These are phyloP conservation scores for Rapana venosa DNA, from an alignment of 2,888 invertebrate genomes.

Conservation along the genomic window DNA sequence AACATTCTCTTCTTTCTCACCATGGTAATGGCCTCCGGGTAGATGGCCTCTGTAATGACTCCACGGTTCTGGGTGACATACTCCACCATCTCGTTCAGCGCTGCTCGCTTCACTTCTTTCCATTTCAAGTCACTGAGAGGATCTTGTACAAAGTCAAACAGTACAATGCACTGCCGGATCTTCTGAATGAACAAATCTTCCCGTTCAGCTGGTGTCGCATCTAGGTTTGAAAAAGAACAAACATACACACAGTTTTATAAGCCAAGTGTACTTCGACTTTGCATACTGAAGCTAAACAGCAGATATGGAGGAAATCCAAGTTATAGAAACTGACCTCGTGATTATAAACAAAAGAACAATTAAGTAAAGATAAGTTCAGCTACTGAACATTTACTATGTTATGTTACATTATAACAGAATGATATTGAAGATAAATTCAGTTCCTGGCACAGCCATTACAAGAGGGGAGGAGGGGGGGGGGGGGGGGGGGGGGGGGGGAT, in stretches of 20 bases:
- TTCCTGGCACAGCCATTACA: no score
- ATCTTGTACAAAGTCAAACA: slow-evolving; percentile 96
- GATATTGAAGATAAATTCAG: no score
- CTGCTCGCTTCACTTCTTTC: slow-evolving; percentile 98
- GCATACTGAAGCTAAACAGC: no score
- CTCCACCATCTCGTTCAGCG: slow-evolving; percentile 98
- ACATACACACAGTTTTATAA: not conserved
- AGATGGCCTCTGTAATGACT: slow-evolving; percentile 96
- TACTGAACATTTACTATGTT: no score
- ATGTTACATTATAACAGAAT: no score
- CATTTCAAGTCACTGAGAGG: slow-evolving; percentile 98
- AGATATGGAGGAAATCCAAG: no score
- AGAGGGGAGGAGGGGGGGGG: no score
- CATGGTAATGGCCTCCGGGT: slow-evolving; percentile 99
- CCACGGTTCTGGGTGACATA: slow-evolving; percentile 93
- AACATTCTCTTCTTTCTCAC: slow-evolving; percentile 81
- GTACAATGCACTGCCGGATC: slow-evolving; percentile 97
- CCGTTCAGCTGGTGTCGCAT: slow-evolving; percentile 88
- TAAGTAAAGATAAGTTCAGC: no score
- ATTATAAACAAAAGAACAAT: no score
- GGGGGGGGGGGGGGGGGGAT: no score
- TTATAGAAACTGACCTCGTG: no score
- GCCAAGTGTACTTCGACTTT: no score
- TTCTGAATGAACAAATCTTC: slow-evolving; percentile 98
- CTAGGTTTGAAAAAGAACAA: slow-evolving; percentile 54